Conservation (phyloP, 2,113 vertebrate species). For the Vidua macroura region DNA sequence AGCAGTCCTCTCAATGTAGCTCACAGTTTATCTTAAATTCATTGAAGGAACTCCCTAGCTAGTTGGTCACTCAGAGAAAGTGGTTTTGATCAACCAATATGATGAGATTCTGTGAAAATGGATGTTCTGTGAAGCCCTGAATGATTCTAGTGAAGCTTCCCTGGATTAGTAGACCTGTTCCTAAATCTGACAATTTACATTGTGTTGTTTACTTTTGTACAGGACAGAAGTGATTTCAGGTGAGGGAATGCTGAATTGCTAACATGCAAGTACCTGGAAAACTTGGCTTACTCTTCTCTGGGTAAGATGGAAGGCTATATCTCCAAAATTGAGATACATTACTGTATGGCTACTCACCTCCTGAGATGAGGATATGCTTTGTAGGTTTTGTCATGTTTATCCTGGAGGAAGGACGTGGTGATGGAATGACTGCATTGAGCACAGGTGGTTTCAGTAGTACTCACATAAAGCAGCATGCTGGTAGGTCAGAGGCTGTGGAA, state of each 20-base stretch:
- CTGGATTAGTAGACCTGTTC: background rate
- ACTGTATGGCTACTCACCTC: background rate
- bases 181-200: background rate
- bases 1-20: background rate
- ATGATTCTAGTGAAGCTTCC: background rate
- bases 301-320: background rate
- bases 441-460: background rate
- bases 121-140: background rate
- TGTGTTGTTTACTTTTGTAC: background rate
- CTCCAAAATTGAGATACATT: background rate
- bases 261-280: background rate
- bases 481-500: background rate
- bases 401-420: background rate
- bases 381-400: background rate
- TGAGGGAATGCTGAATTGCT: background rate
- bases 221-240: background rate
- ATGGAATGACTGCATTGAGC: background rate
- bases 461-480: background rate
- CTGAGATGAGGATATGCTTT: background rate
- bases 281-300: background rate
- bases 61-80: background rate
- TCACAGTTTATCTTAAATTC: background rate
- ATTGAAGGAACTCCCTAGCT: background rate
- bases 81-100: background rate
- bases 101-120: background rate